Conservation (phyloP, 2,888 invertebrate species). For the Penaeus monodon region DNA sequence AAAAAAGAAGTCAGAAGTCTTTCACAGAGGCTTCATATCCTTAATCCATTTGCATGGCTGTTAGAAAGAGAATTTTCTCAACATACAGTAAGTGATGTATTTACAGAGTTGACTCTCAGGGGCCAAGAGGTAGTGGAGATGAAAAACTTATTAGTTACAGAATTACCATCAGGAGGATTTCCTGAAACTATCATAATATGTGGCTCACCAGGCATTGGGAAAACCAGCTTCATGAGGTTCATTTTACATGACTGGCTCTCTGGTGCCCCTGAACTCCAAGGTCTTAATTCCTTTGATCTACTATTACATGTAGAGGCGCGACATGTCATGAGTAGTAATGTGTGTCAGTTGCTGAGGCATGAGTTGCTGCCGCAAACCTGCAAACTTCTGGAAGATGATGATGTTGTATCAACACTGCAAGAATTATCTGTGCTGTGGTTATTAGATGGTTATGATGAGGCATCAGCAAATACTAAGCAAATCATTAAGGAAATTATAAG, state of each 20-base stretch:
- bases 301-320: constrained; percentile 18
- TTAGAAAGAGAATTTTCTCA: background rate
- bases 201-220: constrained; percentile 27
- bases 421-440: constrained; percentile 24
- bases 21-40: background rate
- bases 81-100: constrained; percentile 15
- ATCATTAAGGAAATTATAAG: constrained; percentile 21
- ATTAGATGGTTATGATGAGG: constrained; percentile 33
- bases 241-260: constrained; percentile 29
- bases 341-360: constrained; percentile 1
- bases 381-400: background rate
- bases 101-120: background rate
- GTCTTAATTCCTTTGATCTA: constrained; percentile 15
- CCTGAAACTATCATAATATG: constrained; percentile 1
- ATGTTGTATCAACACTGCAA: constrained; percentile 3
- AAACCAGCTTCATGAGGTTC: constrained; percentile 19
- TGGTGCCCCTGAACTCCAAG: background rate
- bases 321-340: background rate
- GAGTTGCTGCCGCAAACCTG: background rate
- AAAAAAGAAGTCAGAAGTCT: constrained; percentile 22
- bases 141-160: background rate
- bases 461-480: constrained; percentile 5
- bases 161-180: background rate
- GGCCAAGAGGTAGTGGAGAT: background rate
- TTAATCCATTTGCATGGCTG: constrained; percentile 31